Conservation (phyloP, 1,140 invertebrate species). For the Palaemon carinicauda region DNA sequence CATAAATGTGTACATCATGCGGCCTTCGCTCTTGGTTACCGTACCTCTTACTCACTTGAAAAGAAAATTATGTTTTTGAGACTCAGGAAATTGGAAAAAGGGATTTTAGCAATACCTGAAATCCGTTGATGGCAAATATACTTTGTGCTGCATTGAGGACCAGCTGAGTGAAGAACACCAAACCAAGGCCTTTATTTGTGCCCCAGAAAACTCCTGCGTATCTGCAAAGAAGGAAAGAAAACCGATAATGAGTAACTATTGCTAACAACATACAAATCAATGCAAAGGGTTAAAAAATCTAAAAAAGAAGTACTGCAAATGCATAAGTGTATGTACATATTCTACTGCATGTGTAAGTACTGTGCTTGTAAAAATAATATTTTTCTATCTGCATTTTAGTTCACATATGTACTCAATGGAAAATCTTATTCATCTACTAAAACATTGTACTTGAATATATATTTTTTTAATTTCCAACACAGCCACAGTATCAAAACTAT, state of each 20-base stretch:
- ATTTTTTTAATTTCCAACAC: too few species aligned
- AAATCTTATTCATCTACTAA: too few species aligned
- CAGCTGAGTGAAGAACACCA: conserved; percentile 80
- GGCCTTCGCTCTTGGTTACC: too few species aligned
- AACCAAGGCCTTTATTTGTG: conserved; percentile 80
- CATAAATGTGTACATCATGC: too few species aligned
- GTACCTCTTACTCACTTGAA: too few species aligned
- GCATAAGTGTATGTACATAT: background rate
- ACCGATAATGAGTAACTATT: too few species aligned
- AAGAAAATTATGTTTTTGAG: too few species aligned
- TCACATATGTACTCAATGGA: background rate
- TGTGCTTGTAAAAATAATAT: background rate
- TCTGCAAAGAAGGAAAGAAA: conserved; percentile 3
- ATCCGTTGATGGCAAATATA: conserved; percentile 76
- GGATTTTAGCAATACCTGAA: conserved; percentile 66
- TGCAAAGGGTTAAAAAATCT: too few species aligned
- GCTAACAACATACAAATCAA: too few species aligned
- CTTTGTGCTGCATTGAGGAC: conserved; percentile 79
- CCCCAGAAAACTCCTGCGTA: conserved; percentile 87
- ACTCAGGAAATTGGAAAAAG: too few species aligned
- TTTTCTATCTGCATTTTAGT: background rate
- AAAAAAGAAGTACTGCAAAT: background rate
- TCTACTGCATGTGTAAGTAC: background rate
- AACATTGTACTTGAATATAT: too few species aligned
- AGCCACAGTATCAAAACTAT: too few species aligned